Conservation (phyloP, 2,797 vertebrate genomes). For the Gephyroberyx darwinii region DNA sequence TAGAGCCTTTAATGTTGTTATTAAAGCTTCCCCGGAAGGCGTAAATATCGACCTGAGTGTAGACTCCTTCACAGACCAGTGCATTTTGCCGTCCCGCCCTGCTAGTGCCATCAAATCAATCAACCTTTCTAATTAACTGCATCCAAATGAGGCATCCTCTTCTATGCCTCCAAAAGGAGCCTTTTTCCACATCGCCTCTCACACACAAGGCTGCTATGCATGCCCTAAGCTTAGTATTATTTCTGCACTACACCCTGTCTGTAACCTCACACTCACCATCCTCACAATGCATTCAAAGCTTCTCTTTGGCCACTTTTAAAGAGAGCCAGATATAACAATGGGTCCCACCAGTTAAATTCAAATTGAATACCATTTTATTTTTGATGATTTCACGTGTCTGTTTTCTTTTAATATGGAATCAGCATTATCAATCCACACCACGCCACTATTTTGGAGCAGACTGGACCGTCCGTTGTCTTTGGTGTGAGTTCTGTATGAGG, state of each 20-base stretch:
- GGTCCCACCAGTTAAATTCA: slow-evolving; percentile 10
- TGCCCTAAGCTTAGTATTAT: slow-evolving; percentile 49
- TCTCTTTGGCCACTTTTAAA: slow-evolving; percentile 32
- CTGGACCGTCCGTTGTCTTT: not conserved
- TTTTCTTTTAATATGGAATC: no score
- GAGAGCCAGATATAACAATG: slow-evolving; percentile 1
- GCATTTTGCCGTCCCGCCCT: slow-evolving; percentile 69
- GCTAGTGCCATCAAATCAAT: slow-evolving; percentile 81
- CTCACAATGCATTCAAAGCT: slow-evolving; percentile 12
- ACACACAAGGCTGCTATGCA: slow-evolving; percentile 33
- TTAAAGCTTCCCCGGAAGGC: slow-evolving; percentile 75
- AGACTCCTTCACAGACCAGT: slow-evolving; percentile 78
- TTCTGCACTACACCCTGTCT: slow-evolving; percentile 45
- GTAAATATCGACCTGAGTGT: slow-evolving; percentile 76
- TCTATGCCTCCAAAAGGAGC: slow-evolving; percentile 54
- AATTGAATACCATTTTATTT: not conserved
- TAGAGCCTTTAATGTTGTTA: slow-evolving; percentile 72
- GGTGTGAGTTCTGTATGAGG: not conserved
- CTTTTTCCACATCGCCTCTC: slow-evolving; percentile 62
- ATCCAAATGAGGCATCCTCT: slow-evolving; percentile 75
- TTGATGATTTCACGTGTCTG: not conserved
- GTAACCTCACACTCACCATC: slow-evolving; percentile 24
- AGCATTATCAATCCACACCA: not conserved
- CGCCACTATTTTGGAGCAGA: not conserved
- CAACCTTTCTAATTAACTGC: slow-evolving; percentile 82